Evolutionary conservation across 1,140 invertebrate species (phyloP).

Genomic region (Papilio polyxenes): DNA sequence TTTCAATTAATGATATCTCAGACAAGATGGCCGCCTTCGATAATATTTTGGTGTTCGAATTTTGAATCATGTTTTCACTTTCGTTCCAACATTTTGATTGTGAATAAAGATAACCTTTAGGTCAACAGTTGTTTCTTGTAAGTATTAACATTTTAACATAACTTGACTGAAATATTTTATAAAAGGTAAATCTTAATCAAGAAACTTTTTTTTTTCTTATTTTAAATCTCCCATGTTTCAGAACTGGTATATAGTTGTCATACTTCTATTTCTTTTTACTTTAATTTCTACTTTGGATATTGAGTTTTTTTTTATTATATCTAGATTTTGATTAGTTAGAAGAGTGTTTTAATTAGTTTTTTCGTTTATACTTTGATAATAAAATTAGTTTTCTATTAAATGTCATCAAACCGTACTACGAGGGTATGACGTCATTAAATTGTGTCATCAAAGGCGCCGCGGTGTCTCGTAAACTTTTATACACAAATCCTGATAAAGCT

Average conservation of each 20-base stretch:
- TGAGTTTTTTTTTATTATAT: too few relatives aligned
- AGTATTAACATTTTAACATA: not conserved
- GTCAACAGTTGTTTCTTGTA: constrained; percentile 1
- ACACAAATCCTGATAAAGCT: not conserved
- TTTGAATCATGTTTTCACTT: constrained; percentile 32
- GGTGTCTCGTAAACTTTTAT: not conserved
- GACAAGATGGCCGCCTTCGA: constrained; percentile 30
- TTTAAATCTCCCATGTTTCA: too few relatives aligned
- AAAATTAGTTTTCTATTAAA: too few relatives aligned
- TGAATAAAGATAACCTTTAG: constrained; percentile 17
- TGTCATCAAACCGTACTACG: not conserved
- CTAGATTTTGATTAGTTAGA: too few relatives aligned
- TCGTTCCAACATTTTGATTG: constrained; percentile 8
- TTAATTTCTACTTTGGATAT: too few relatives aligned
- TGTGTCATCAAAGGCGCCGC: not conserved
- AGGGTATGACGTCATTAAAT: not conserved
- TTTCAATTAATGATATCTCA: constrained; percentile 24
- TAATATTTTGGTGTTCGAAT: constrained; percentile 2
- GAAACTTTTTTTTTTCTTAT: not conserved
- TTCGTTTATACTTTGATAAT: too few relatives aligned
- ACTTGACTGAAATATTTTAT: not conserved
- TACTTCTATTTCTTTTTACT: too few relatives aligned
- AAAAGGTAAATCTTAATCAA: not conserved
- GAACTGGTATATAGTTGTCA: too few relatives aligned
- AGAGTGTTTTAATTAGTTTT: too few relatives aligned